Conservation (phyloP, 1,140 invertebrate genomes). For the Andricus grossulariae region DNA sequence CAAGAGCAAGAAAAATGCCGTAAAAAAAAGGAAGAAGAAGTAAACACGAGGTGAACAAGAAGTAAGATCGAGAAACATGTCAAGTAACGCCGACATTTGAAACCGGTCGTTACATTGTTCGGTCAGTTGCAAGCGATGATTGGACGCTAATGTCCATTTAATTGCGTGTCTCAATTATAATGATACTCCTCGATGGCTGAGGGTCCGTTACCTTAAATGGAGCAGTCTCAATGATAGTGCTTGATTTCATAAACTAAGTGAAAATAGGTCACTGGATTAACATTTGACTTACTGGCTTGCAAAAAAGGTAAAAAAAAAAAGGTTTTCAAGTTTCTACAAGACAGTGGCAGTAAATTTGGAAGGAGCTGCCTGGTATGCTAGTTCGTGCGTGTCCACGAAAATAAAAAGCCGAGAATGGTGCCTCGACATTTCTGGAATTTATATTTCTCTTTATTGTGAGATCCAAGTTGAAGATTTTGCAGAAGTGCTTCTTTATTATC, state of each 20-base stretch:
- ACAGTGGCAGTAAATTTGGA: not conserved
- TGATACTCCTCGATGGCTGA: not conserved
- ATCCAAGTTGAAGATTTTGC: not conserved
- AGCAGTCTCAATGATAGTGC: not conserved
- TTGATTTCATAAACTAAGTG: not conserved
- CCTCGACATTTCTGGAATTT: not conserved
- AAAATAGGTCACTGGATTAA: slow-evolving; percentile 6
- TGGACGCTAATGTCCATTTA: not conserved
- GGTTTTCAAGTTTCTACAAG: not conserved
- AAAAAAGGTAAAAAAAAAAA: not conserved
- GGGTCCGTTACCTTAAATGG: not conserved
- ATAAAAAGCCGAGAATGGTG: slow-evolving; percentile 1
- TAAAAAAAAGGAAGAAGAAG: not conserved
- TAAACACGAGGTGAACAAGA: not conserved
- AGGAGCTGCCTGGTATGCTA: not conserved
- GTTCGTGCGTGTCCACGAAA: slow-evolving; percentile 22
- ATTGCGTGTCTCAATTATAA: not conserved
- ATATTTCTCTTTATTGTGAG: not conserved
- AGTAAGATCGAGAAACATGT: slow-evolving; percentile 5
- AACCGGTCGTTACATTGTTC: not conserved
- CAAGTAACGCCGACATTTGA: not conserved
- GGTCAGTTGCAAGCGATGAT: not conserved
- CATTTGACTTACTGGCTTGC: slow-evolving; percentile 1
- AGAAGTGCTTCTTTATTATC: not conserved
- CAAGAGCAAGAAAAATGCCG: not conserved